phyloP scores from a whole-genome alignment of 2,113 vertebrate genomes.

The Balaenoptera acutorostrata region DNA sequence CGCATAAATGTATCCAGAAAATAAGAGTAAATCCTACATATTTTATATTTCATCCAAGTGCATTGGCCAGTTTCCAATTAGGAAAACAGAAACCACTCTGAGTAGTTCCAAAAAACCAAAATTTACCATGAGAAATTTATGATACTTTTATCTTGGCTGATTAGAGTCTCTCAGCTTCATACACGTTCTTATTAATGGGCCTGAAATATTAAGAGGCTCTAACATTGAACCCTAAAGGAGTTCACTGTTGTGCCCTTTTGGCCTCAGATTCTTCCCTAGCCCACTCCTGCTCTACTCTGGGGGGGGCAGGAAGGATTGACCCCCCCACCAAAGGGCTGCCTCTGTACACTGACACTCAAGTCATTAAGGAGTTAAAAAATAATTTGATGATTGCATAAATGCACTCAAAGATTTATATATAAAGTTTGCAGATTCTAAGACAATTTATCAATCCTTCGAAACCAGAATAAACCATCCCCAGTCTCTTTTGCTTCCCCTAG shows the following conservation, averaged over 20 bases:
- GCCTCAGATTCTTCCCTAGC: not conserved
- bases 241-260: not conserved
- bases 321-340: not conserved
- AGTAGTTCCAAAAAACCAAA: not conserved
- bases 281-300: rapidly evolving
- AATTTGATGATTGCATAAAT: not conserved
- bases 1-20: not conserved
- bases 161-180: not conserved
- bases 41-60: not conserved
- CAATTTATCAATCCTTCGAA: not conserved
- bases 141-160: not conserved
- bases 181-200: not conserved
- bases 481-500: not conserved
- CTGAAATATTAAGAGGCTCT: not conserved
- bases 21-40: not conserved
- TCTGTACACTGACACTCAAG: not conserved
- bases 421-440: not conserved
- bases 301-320: not conserved
- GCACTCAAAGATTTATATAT: not conserved
- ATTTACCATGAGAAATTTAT: not conserved
- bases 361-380: not conserved
- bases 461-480: not conserved
- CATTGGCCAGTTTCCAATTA: not conserved
- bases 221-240: not conserved
- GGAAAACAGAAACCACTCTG: not conserved